Base-by-base conservation (phyloP, 2,797 vertebrate genomes). In the Coilia nasus region DNA sequence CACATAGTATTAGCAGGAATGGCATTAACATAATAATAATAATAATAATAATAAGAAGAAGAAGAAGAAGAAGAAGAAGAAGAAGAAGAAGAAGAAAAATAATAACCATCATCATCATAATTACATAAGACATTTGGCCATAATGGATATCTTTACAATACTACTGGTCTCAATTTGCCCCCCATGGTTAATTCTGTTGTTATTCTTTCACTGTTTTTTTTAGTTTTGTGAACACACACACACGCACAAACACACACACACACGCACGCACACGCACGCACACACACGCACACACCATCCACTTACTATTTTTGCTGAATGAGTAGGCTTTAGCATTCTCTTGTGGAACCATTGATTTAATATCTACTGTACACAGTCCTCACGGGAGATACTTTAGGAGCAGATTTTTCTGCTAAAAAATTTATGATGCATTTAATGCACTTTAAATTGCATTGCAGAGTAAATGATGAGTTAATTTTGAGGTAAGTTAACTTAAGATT, bases 211-310 rank as follows among this genome's bases (percentile, higher is more conserved):
- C 28, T 75, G 28, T 75, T 35, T 31, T 11, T 14, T 17, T 31
- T 71, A 19, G 2, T 2, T 75, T 14, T 28, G 2, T 28, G n/a
- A 62, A 10, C 28, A 31, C 25, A 15, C 50, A 54, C 50, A 2
- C 82, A 85, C 81, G 80, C 81, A 84, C 47, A 35, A n/a, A 82
- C 46, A 67, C 50, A 23, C 46, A 75, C 67, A 89, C 57, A 83
- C 19, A 60, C 86, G 85, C 75, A 88, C 57, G 84, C 80, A 84
- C 75, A 28, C 84, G 82, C 56, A 81, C 23, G 46, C 31, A 54
- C 28, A 31, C 25, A 15, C 50, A 28, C 35, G 59, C 81, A 82
- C 57, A 82, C 44, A 67, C n/a, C 50, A 14, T 54, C 50, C 50
- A 54, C 50, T 54, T 54, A 14, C 25, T 75, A 2, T 75, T 31